These are phyloP conservation scores for Apeltes quadracus DNA, from an alignment of 2,113 vertebrate species.

Conservation along the genomic window DNA sequence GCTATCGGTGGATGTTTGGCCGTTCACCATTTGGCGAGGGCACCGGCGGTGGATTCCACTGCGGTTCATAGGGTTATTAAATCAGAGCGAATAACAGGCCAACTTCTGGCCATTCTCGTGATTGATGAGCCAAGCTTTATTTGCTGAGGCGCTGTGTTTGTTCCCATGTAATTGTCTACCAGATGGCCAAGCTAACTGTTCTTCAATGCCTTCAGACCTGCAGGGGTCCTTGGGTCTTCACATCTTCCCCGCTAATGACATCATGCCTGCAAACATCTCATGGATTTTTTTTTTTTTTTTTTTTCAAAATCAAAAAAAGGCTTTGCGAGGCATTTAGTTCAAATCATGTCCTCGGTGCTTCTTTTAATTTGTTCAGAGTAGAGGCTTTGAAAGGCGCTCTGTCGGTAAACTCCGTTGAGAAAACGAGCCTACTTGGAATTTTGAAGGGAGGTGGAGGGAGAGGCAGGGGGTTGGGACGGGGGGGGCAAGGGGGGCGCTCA, in stretches of 20 bases:
- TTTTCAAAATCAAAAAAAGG: slow-evolving; percentile 53
- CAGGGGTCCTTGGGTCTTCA: slow-evolving; percentile 75
- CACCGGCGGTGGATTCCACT: slow-evolving; percentile 52
- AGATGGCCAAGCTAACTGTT: slow-evolving; percentile 87
- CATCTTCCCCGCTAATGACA: slow-evolving; percentile 73
- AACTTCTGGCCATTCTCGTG: slow-evolving; percentile 80
- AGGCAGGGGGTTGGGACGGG: background rate
- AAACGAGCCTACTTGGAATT: slow-evolving; percentile 59
- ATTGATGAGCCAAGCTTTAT: slow-evolving; percentile 85
- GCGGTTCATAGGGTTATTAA: slow-evolving; percentile 81
- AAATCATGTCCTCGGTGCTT: slow-evolving; percentile 50
- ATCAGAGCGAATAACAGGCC: slow-evolving; percentile 79
- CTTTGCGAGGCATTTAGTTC: slow-evolving; percentile 48
- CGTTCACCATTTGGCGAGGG: slow-evolving; percentile 44
- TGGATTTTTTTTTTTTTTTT: slow-evolving; percentile 28
- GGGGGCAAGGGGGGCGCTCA: background rate
- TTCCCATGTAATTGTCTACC: slow-evolving; percentile 85
- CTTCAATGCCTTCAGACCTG: slow-evolving; percentile 83
- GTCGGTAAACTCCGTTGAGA: slow-evolving; percentile 55
- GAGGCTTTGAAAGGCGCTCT: slow-evolving; percentile 53
- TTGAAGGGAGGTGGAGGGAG: slow-evolving; percentile 44
- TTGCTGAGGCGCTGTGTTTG: slow-evolving; percentile 86
- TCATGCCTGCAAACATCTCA: slow-evolving; percentile 68
- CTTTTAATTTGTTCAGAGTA: slow-evolving; percentile 67
- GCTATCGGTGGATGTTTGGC: slow-evolving; percentile 17